Conservation (phyloP, 2,888 invertebrate species). For the Rutpela maculata region DNA sequence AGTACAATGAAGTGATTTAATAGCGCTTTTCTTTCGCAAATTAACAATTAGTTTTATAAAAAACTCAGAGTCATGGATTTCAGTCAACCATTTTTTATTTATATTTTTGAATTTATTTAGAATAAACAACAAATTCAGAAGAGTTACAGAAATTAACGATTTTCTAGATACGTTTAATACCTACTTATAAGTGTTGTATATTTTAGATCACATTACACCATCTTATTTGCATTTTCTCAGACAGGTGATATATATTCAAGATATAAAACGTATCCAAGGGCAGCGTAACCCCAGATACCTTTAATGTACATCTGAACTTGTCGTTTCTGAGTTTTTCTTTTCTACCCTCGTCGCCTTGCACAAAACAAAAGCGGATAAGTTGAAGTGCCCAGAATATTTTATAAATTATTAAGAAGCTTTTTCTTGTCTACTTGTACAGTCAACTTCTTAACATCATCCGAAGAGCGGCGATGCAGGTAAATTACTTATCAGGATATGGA, state of each 20-base stretch:
- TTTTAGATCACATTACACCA: no score
- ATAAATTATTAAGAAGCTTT: constrained; percentile 7
- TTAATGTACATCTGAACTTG: background rate
- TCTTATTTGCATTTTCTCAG: no score
- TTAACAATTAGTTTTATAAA: no score
- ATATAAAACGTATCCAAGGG: background rate
- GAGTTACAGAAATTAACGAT: no score
- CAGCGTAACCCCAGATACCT: background rate
- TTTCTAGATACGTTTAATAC: no score
- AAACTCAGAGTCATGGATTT: no score
- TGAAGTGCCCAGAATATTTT: constrained; percentile 2
- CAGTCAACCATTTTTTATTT: no score
- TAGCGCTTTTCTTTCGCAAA: no score
- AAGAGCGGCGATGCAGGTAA: background rate
- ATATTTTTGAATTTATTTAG: no score
- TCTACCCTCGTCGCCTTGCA: background rate
- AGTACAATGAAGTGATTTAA: no score
- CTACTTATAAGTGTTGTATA: no score
- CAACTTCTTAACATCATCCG: background rate
- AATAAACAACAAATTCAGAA: no score
- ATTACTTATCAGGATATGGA: background rate
- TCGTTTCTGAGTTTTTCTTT: background rate
- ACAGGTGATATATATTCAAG: background rate
- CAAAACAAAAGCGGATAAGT: background rate
- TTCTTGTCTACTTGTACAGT: background rate